Evolutionary conservation across 2,797 vertebrate genomes (phyloP).

Genomic region (Coluber constrictor): DNA sequence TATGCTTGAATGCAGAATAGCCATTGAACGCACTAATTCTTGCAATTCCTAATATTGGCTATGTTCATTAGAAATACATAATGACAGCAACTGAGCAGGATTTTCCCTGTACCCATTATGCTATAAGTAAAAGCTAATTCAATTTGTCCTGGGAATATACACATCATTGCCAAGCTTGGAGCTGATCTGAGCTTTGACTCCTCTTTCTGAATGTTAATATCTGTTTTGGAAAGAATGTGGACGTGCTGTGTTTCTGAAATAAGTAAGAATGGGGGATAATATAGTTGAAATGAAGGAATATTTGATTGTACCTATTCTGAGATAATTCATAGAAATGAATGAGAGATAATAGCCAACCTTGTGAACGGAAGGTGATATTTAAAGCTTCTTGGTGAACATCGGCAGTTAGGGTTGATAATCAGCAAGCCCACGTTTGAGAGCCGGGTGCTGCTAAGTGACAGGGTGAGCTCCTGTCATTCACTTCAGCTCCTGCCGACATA

Average conservation of each 20-base stretch:
- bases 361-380: accelerated
- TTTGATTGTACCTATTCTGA: neutral
- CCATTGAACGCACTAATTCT: neutral
- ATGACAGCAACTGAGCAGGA: conserved; percentile 1
- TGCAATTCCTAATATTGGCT: neutral
- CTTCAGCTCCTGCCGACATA: neutral
- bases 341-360: neutral
- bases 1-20: neutral
- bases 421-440: neutral
- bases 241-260: neutral
- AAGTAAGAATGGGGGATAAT: neutral
- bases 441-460: neutral
- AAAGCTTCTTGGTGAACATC: neutral
- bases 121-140: neutral
- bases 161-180: neutral
- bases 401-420: neutral
- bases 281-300: neutral
- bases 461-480: neutral
- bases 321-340: neutral
- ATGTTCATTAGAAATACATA: neutral
- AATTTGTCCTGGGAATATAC: neutral
- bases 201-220: neutral
- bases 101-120: neutral
- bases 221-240: neutral
- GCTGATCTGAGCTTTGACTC: neutral